Base-by-base conservation (phyloP, 2,888 invertebrate species). In the Cancer borealis region DNA sequence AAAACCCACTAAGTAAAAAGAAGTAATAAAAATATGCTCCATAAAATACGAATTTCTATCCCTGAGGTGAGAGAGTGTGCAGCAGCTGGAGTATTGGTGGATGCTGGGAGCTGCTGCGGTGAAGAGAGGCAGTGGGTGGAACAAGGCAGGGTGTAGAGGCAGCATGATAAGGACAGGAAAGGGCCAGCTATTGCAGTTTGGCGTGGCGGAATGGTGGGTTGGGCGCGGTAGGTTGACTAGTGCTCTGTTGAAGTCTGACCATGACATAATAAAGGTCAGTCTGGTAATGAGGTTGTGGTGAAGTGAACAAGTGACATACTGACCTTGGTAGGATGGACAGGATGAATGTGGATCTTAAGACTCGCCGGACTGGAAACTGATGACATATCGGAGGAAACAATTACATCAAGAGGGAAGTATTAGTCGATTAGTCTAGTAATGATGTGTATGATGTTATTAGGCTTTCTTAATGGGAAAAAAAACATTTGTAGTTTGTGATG, bases 251-350 rank as follows among this genome's bases (percentile, higher is more conserved):
- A 54, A 17, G 12, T 54, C 14, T 54, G 54, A 54, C 39, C 39
- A 39, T 54, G 54, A 54, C 54, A 54, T 66, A 66, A 66, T 66
- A n/a, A 66, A 66, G n/a, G 66, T 66, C n/a, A 14, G 54, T 54
- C 54, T 54, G 54, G 66, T n/a, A n/a, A 21, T 21, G 21, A 66
- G 66, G 66, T 21, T n/a, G n/a, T 66, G 66, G n/a, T n/a, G 66
- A 66, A 66, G 21, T 66, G 66, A 66, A n/a, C 66, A 66, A 66
- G 66, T 66, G 66, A 66, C 66, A 66, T n/a, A 4, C 66, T 66
- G 66, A 66, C 66, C 66, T 66, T 66, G 66, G 66, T n/a, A n/a
- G 21, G 66, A n/a, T 66, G n/a, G 66, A 66, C 66, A 66, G 66
- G 66, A n/a, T 66, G 66, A 4, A 4, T 21, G 66, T 66, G 21